Evolutionary conservation across 1,140 invertebrate genomes (phyloP).

Genomic region (Drosophila nebulosa): DNA sequence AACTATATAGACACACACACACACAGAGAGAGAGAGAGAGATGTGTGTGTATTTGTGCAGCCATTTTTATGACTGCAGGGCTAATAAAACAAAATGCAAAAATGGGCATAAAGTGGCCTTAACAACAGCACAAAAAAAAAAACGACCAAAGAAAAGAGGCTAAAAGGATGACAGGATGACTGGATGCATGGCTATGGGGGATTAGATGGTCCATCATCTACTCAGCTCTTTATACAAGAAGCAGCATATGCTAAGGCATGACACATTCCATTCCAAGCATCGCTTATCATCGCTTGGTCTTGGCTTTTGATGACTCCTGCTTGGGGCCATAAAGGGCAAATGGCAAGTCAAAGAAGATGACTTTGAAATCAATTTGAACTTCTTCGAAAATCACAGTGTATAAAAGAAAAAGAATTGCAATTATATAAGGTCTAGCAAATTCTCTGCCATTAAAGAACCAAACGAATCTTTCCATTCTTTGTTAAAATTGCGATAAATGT

Average conservation of each 20-base stretch:
- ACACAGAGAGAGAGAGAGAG: no score
- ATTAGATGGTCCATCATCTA: background rate
- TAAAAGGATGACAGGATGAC: background rate
- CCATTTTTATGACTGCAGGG: conserved; percentile 69
- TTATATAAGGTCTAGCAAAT: no score
- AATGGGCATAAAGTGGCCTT: conserved; percentile 76
- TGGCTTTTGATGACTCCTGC: background rate
- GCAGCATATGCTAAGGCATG: background rate
- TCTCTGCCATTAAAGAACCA: no score
- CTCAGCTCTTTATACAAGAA: background rate
- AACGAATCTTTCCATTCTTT: no score
- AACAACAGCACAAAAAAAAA: conserved; percentile 35
- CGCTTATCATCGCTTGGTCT: background rate
- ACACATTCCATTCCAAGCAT: background rate
- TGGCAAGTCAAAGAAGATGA: background rate
- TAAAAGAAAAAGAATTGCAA: no score
- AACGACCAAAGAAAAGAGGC: background rate
- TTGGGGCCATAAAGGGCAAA: background rate
- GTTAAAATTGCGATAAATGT: no score
- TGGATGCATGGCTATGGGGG: background rate
- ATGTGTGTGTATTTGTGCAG: conserved; percentile 35
- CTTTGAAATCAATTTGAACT: no score
- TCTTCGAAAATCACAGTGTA: no score
- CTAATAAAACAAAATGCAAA: conserved; percentile 40
- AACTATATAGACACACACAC: background rate